A percentile compares a stretch with the other conserved stretches of the same genome.
Conservation (phyloP, 2,888 invertebrate genomes). For the Harpagoxenus sublaevis region DNA sequence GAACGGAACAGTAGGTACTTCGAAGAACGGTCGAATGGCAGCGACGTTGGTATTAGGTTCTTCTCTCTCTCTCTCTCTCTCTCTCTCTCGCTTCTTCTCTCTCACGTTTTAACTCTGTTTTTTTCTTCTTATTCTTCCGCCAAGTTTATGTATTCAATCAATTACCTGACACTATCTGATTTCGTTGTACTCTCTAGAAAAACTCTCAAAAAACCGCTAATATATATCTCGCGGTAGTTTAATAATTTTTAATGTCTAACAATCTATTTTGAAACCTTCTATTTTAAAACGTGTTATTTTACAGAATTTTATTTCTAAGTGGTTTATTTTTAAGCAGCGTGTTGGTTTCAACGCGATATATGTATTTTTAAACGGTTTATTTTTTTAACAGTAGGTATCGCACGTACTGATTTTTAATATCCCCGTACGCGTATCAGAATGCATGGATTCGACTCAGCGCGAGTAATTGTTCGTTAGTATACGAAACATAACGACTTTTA, state of each 20-base stretch:
- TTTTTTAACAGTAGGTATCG: conserved; percentile 3
- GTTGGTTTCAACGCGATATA: background rate
- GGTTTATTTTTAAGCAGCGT: background rate
- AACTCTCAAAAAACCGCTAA: background rate
- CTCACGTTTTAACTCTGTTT: background rate
- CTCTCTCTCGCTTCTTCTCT: background rate
- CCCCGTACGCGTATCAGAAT: background rate
- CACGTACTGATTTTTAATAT: conserved; percentile 15
- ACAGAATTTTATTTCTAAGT: background rate
- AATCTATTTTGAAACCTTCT: background rate
- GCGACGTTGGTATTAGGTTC: conserved; percentile 29
- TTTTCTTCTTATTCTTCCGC: background rate
- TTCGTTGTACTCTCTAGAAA: background rate
- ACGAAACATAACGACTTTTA: background rate
- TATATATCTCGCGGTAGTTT: background rate
- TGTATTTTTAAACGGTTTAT: background rate
- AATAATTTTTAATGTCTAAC: background rate
- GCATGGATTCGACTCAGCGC: background rate
- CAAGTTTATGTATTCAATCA: conserved; percentile 42
- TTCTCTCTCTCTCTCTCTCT: background rate
- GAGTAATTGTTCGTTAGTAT: conserved; percentile 20
- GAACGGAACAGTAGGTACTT: conserved; percentile 35
- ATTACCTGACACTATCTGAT: background rate
- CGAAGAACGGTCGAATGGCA: conserved; percentile 34
- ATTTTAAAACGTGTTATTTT: background rate